A percentile compares a stretch with the other conserved stretches of the same genome.
phyloP scores from a whole-genome alignment of 2,797 vertebrate genomes.

The Vespertilio murinus region DNA sequence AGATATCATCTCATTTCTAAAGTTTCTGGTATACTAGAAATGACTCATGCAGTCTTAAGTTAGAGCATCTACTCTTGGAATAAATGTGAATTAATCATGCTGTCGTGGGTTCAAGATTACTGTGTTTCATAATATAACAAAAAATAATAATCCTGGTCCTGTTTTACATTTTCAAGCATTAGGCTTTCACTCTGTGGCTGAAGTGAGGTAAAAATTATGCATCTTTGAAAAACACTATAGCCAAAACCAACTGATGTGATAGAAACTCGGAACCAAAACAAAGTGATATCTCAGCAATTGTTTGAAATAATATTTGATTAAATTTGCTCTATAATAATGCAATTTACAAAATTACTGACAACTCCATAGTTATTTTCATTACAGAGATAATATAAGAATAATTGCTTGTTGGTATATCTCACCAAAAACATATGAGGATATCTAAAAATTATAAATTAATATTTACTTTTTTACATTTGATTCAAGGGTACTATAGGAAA shows the following conservation, averaged over 20 bases:
- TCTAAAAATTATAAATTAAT: conserved; percentile 23
- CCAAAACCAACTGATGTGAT: background rate
- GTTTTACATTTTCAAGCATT: background rate
- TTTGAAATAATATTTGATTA: background rate
- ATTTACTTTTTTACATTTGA: background rate
- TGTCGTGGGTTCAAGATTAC: background rate
- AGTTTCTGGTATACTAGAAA: background rate
- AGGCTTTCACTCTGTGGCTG: background rate
- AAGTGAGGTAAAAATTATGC: background rate
- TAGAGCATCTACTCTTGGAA: background rate
- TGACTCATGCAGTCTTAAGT: background rate
- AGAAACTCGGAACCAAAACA: background rate
- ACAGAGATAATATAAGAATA: background rate
- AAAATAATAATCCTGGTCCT: background rate
- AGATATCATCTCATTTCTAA: background rate
- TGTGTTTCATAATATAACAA: background rate
- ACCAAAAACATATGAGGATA: background rate
- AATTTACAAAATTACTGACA: background rate
- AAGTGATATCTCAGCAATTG: background rate
- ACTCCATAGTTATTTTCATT: background rate
- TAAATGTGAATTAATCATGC: conserved; percentile 17
- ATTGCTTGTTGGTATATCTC: background rate
- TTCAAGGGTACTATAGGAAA: background rate
- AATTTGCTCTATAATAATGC: background rate
- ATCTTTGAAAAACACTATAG: background rate